phyloP scores from a whole-genome alignment of 2,113 vertebrate genomes.

The Semicossyphus pulcher region DNA sequence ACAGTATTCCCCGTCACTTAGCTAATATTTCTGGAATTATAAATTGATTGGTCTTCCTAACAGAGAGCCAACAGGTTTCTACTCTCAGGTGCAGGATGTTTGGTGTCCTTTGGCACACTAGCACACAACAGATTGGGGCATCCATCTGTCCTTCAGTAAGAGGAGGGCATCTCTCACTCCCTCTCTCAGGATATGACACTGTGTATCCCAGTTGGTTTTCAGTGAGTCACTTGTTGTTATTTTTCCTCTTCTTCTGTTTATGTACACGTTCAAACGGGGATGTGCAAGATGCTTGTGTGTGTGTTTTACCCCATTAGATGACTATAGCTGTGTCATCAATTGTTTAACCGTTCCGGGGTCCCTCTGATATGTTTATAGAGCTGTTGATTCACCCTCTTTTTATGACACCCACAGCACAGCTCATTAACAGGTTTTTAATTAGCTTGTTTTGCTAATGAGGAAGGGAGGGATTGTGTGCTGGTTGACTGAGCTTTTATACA shows the following conservation, averaged over 20 bases:
- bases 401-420: conserved; percentile 42
- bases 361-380: conserved; percentile 40
- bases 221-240: conserved; percentile 73
- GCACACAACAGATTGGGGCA: conserved; percentile 59
- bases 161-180: conserved; percentile 61
- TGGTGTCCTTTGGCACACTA: conserved; percentile 62
- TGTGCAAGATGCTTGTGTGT: conserved; percentile 33
- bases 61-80: conserved; percentile 10
- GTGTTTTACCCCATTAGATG: conserved; percentile 28
- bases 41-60: not conserved
- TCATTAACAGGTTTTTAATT: conserved; percentile 69
- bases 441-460: conserved; percentile 68
- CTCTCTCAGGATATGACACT: conserved; percentile 73
- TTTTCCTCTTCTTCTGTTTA: conserved; percentile 47
- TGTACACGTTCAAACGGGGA: conserved; percentile 18
- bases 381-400: conserved; percentile 32
- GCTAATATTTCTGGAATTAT: not conserved
- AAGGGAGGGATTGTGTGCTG: conserved; percentile 39
- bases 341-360: conserved; percentile 35
- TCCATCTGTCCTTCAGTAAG: conserved; percentile 71
- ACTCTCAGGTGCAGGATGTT: conserved; percentile 52
- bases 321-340: conserved; percentile 53
- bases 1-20: not conserved
- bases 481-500: conserved; percentile 56
- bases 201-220: conserved; percentile 77